phyloP scores from a whole-genome alignment of 2,888 invertebrate genomes.

The Calameuta filiformis region DNA sequence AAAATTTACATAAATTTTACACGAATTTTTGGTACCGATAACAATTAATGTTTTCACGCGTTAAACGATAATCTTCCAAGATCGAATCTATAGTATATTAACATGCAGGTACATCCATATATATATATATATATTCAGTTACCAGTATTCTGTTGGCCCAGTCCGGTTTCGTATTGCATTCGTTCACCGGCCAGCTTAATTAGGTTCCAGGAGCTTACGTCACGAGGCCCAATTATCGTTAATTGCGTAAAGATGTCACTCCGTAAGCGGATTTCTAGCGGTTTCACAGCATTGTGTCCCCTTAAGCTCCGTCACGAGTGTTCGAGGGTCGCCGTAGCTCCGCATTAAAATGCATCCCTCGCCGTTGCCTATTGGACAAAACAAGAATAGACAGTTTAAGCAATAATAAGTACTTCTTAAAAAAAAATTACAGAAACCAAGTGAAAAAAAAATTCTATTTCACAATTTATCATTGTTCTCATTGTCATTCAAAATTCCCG shows the following conservation, averaged over 20 bases:
- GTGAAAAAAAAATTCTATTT: neutral
- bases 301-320: constrained; percentile 46
- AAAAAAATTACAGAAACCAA: neutral
- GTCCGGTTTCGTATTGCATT: constrained; percentile 52
- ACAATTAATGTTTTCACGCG: neutral
- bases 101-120: too few relatives aligned
- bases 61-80: neutral
- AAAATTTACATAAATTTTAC: neutral
- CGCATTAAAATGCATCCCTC: constrained; percentile 47
- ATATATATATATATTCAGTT: neutral
- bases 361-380: neutral
- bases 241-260: constrained; percentile 66
- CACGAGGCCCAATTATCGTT: constrained; percentile 61
- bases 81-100: neutral
- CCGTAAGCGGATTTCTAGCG: constrained; percentile 63
- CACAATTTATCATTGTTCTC: neutral
- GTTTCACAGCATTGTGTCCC: constrained; percentile 58
- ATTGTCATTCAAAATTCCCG: neutral
- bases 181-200: constrained; percentile 51
- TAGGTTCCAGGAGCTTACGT: constrained; percentile 54
- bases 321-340: constrained; percentile 40
- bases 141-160: neutral
- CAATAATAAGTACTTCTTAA: neutral
- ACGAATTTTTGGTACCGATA: neutral
- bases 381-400: neutral